Base-by-base conservation (phyloP, 2,797 vertebrate species). In the Cossypha polioptera region DNA sequence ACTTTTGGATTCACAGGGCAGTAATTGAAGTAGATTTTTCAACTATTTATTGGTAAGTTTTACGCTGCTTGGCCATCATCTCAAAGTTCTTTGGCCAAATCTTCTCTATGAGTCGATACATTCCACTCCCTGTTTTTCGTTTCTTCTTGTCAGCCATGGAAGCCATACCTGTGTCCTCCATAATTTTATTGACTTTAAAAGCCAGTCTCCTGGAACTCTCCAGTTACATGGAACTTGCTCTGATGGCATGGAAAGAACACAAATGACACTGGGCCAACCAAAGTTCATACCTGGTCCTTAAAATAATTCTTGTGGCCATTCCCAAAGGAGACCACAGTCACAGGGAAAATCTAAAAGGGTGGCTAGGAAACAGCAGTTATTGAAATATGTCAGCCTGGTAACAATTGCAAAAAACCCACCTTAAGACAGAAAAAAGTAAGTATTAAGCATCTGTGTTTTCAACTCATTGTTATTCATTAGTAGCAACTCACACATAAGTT, bases 1-100 rank as follows among this genome's bases (percentile, higher is more conserved):
- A 97, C 97, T 98, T 98, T 92, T 95, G 94, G 94, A 98, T 97
- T 98, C 98, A 97, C 97, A 95, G 94, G 96, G 72, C 95, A 96
- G 97, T 97, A 98, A 98, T 98, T 98, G 97, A 86, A 91, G 95
- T 94, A 96, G 97, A 75, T 84, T 97, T 96, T 97, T 91, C 66
- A 81, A 90, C 90, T 98, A 97, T 97, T 97, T 97, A 97, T 98
- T 3, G 13, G 71, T 81, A 90, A 96, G 89, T 97, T 97, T 97
- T 79, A 95, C 88, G 95, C 92, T 73, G 91, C 74, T 96, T 95
- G 95, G 87, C 83, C 68, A 90, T 86, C 66, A 66, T 55, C 78
- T 77, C 57, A 38, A 59, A 81, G 75, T 95, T 45, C 65, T 95
- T 95, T 84, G 61, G 73, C 88, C 90, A 94, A 77, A 84, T 43